A percentile compares a stretch with the other conserved stretches of the same genome.
Conservation (phyloP, 2,888 invertebrate species). For the Eumacrocentrus americanus region DNA sequence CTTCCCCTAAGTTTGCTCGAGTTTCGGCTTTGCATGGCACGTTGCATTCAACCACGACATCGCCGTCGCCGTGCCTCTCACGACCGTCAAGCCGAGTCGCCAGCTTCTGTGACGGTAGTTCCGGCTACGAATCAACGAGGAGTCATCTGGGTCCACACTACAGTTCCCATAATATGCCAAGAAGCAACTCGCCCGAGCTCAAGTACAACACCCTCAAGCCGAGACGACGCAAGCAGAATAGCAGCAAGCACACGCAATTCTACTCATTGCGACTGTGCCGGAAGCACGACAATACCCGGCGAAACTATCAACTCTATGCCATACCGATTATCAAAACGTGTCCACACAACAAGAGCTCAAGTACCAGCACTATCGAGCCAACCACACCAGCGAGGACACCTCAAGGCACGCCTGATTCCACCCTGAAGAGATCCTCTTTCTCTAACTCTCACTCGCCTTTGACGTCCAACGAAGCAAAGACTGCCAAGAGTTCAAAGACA, state of each 20-base stretch:
- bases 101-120: conserved; percentile 58
- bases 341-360: conserved; percentile 49
- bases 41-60: conserved; percentile 47
- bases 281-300: conserved; percentile 44
- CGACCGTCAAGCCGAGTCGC: conserved; percentile 45
- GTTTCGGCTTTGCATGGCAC: conserved; percentile 59
- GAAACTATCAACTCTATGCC: conserved; percentile 55
- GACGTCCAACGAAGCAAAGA: neutral
- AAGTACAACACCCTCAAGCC: conserved; percentile 57
- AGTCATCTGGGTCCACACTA: conserved; percentile 60
- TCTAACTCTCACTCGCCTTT: conserved; percentile 1
- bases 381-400: conserved; percentile 29
- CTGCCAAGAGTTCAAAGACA: neutral
- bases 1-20: conserved; percentile 57
- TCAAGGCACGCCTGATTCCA: conserved; percentile 18
- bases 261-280: conserved; percentile 53
- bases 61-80: conserved; percentile 46
- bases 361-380: conserved; percentile 44
- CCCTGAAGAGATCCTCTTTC: conserved; percentile 8
- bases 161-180: conserved; percentile 56
- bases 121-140: conserved; percentile 64
- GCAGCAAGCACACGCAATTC: conserved; percentile 40
- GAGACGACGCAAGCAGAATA: conserved; percentile 51
- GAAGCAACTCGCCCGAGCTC: conserved; percentile 55
- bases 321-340: conserved; percentile 55